A percentile compares a stretch with the other conserved stretches of the same genome.
phyloP scores from a whole-genome alignment of 2,888 invertebrate species.

The Platerodrilus igneus region DNA sequence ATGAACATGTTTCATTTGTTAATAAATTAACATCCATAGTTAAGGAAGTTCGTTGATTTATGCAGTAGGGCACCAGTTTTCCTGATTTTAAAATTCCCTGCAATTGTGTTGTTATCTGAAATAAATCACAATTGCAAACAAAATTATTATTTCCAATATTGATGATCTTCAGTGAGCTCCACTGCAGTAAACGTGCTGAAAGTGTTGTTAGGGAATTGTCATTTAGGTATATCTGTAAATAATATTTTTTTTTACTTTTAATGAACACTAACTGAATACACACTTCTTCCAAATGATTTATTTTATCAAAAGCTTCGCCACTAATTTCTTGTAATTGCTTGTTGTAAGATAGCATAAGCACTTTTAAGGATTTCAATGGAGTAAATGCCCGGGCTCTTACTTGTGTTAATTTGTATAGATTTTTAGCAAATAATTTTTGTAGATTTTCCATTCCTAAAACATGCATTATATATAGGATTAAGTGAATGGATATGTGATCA shows the following conservation, averaged over 20 bases:
- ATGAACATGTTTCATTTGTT: slow-evolving; percentile 15
- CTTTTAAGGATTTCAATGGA: slow-evolving; percentile 35
- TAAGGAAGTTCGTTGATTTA: slow-evolving; percentile 29
- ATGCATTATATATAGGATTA: too few relatives aligned
- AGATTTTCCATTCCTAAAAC: slow-evolving; percentile 53
- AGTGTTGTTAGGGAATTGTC: slow-evolving; percentile 57
- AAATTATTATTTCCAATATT: slow-evolving; percentile 61
- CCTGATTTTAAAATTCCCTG: slow-evolving; percentile 31
- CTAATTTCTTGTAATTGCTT: slow-evolving; percentile 48
- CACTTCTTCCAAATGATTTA: slow-evolving; percentile 55
- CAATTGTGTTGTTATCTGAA: slow-evolving; percentile 37
- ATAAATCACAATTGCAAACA: slow-evolving; percentile 58
- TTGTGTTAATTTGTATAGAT: slow-evolving; percentile 53
- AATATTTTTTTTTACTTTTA: slow-evolving; percentile 1
- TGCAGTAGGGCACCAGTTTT: slow-evolving; percentile 37
- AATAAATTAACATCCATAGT: slow-evolving; percentile 12
- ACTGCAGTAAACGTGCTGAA: slow-evolving; percentile 52
- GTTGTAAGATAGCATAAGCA: slow-evolving; percentile 39
- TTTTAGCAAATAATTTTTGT: slow-evolving; percentile 57
- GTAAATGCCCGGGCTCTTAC: slow-evolving; percentile 46
- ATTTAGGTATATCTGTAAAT: slow-evolving; percentile 58
- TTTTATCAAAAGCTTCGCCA: slow-evolving; percentile 54
- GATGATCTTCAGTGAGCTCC: slow-evolving; percentile 54
- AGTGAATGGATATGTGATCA: too few relatives aligned
- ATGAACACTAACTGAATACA: slow-evolving; percentile 18